Base-by-base conservation (phyloP, 2,888 invertebrate genomes). In the Zonitis immaculata region DNA sequence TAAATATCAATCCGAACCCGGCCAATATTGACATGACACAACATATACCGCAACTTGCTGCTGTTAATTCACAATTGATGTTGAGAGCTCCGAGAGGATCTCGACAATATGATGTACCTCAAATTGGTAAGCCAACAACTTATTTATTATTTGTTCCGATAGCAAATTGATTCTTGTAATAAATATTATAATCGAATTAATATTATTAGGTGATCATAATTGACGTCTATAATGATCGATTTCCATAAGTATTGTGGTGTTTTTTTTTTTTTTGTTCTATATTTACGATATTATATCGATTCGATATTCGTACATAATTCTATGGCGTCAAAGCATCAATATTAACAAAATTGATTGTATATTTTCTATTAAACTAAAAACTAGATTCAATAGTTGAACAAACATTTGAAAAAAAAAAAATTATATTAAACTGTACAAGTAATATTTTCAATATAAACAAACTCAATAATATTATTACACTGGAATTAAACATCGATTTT, bases 81-180 rank as follows among this genome's bases (percentile, higher is more conserved):
- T 77, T 88, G 70, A 82, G 90, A 63, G 85, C 88, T 54, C 82
- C 88, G 56, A 82, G 90, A 65, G 86, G 87, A 61, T 85, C 84
- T 73, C 80, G 88, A 67, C 85, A 86, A 68, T 91, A 90, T 77
- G 91, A 91, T 77, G 90, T 91, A 62, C 91, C 91, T 65, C 90
- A 89, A 79, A 90, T 91, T 72, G 90, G 91, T 91, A 65, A 73
- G 76, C 65, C 16, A 2, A 7, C 12, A 32, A 32, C 12, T 12
- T 30, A n/a, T n/a, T n/a, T n/a, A n/a, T n/a, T n/a, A n/a, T n/a
- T n/a, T n/a, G n/a, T n/a, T n/a, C n/a, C n/a, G n/a, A n/a, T n/a
- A n/a, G n/a, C n/a, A n/a, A n/a, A n/a, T n/a, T n/a, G n/a, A n/a
- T n/a, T n/a, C n/a, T n/a, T n/a, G n/a, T n/a, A n/a, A n/a, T n/a